Conservation (phyloP, 2,888 invertebrate genomes). For the Sinohyriopsis cumingii region DNA sequence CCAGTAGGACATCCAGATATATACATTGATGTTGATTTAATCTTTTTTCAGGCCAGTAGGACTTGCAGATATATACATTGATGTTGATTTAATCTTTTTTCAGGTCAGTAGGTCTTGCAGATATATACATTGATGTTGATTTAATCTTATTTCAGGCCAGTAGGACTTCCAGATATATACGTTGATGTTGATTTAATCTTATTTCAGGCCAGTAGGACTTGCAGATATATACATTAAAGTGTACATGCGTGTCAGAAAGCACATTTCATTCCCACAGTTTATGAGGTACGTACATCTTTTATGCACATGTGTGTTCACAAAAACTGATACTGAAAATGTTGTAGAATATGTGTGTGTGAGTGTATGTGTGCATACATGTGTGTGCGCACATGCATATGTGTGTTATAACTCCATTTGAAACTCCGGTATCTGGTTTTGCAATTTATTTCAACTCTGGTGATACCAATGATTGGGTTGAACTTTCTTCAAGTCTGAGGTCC, state of each 20-base stretch:
- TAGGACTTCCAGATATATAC: constrained; percentile 60
- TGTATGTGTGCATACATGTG: too few species aligned
- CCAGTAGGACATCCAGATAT: constrained; percentile 59
- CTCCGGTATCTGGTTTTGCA: too few species aligned
- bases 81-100: too few species aligned
- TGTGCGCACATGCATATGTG: too few species aligned
- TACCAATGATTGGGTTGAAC: too few species aligned
- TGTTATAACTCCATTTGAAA: too few species aligned
- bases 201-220: constrained; percentile 54
- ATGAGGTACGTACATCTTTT: constrained; percentile 42
- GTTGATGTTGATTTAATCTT: constrained; percentile 13
- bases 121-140: constrained; percentile 62
- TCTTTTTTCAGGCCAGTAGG: constrained; percentile 53
- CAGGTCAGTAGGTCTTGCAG: constrained; percentile 59
- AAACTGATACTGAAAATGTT: background rate
- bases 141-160: constrained; percentile 47
- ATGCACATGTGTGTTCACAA: background rate
- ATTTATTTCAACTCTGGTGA: too few species aligned
- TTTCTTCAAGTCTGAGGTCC: too few species aligned
- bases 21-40: too few species aligned
- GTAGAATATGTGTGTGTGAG: background rate
- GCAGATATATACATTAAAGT: constrained; percentile 59
- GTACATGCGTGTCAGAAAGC: constrained; percentile 72
- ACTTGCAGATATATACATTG: constrained; percentile 58
- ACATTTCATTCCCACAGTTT: constrained; percentile 72